Percentiles rank a stretch among this genome's conserved stretches.
These are phyloP conservation scores for Nannoperca obscura DNA, from an alignment of 2,797 vertebrate genomes.

Conservation along the genomic window DNA sequence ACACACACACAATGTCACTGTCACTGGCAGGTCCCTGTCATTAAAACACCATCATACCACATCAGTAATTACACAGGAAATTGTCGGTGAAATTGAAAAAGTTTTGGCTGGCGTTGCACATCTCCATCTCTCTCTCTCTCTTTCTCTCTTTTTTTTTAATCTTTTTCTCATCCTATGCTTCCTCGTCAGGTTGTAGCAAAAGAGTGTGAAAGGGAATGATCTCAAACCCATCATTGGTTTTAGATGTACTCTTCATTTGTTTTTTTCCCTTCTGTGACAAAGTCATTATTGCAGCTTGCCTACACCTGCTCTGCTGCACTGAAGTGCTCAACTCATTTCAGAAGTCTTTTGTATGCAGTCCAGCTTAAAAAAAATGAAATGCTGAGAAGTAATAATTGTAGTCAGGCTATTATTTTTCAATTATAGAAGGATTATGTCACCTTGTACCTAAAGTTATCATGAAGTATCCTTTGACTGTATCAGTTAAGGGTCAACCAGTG, in stretches of 20 bases:
- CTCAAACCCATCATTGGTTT: slow-evolving; percentile 82
- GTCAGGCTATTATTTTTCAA: slow-evolving; percentile 54
- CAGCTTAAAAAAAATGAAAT: slow-evolving; percentile 38
- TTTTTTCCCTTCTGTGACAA: slow-evolving; percentile 74
- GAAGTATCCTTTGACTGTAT: slow-evolving; percentile 21
- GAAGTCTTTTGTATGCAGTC: slow-evolving; percentile 54
- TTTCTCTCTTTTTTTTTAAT: slow-evolving; percentile 24
- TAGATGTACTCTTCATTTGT: slow-evolving; percentile 78
- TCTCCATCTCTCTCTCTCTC: slow-evolving; percentile 78
- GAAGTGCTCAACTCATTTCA: slow-evolving; percentile 58
- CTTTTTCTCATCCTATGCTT: slow-evolving; percentile 53
- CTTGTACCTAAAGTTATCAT: slow-evolving; percentile 33
- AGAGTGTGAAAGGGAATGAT: slow-evolving; percentile 81
- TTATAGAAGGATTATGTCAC: slow-evolving; percentile 56
- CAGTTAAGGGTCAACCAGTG: not conserved
- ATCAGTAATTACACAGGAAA: slow-evolving; percentile 90
- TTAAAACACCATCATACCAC: slow-evolving; percentile 87
- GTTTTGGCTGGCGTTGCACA: slow-evolving; percentile 83
- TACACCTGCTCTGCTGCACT: slow-evolving; percentile 68
- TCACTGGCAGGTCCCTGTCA: slow-evolving; percentile 83
- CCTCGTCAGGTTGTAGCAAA: slow-evolving; percentile 76
- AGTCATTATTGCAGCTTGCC: slow-evolving; percentile 71
- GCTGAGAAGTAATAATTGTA: slow-evolving; percentile 49
- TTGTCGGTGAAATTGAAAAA: slow-evolving; percentile 89
- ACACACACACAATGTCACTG: slow-evolving; percentile 74